Percentiles rank a stretch among this genome's conserved stretches.
Evolutionary conservation across 2,888 invertebrate species (phyloP).

Genomic region (Nephrotoma flavescens): DNA sequence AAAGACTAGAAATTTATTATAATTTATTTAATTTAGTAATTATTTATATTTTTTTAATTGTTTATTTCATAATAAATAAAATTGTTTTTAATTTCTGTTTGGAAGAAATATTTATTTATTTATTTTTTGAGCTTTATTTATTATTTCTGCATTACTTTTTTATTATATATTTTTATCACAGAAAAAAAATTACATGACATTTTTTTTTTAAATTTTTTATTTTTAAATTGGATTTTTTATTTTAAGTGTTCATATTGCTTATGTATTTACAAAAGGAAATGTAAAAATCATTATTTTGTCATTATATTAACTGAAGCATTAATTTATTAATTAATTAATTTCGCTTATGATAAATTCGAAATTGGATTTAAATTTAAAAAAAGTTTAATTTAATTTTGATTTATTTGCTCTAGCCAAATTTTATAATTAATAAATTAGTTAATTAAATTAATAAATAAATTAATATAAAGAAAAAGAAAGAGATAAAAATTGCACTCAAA

Average conservation of each 20-base stretch:
- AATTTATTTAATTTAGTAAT: background rate
- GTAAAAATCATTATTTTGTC: background rate
- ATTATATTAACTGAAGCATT: background rate
- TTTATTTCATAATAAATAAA: background rate
- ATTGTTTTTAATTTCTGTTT: background rate
- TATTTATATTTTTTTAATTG: background rate
- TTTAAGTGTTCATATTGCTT: background rate
- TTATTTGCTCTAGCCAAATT: background rate
- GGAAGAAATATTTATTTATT: background rate
- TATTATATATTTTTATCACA: slow-evolving; percentile 8
- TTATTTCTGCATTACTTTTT: background rate
- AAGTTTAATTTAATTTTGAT: slow-evolving; percentile 1
- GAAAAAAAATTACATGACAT: slow-evolving; percentile 5
- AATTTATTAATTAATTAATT: background rate
- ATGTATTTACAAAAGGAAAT: background rate
- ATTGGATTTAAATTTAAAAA: background rate
- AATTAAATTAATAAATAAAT: background rate
- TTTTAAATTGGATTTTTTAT: background rate
- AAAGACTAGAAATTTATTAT: background rate
- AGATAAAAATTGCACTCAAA: background rate
- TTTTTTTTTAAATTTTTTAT: slow-evolving; percentile 4
- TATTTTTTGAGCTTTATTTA: background rate
- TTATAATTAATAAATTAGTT: background rate
- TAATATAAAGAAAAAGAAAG: background rate
- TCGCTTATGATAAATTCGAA: background rate